Evolutionary conservation across 2,113 vertebrate species (phyloP), one percentile per base, ranked within the genome.

Genomic region (Pipa parva): DNA sequence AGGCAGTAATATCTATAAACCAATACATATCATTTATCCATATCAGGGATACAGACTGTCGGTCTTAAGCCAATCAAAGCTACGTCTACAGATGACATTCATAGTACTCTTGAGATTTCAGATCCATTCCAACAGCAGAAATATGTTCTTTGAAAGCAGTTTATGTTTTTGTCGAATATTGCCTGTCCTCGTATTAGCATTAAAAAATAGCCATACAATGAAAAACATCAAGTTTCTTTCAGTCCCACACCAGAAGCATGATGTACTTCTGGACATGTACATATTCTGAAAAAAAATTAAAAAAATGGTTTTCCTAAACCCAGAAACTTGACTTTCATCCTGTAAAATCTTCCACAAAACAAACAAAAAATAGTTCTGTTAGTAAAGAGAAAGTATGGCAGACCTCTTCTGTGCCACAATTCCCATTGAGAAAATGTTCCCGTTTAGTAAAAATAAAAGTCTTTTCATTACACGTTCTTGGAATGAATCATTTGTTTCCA

Each of bases 401-500:
- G 46, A 59, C 24, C 48, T 48, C 10, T 49, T 21, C 17, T 5
- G 36, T 17, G 42, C 54, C 55, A 67, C 58, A 21, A 49, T 50
- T 59, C n/a, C 31, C 45, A 59, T 25, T 37, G 20, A 49, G 42
- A 12, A 49, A 36, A 50, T 24, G 7, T 31, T 22, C 20, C 37
- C 29, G 18, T 52, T 45, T 27, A 55, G 15, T 15, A 12, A n/a
- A n/a, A n/a, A n/a, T n/a, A n/a, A n/a, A n/a, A 33, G 39, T 58
- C 28, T 11, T 20, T 59, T 48, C 15, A 79, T 1, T 63, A 68
- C 76, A 73, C 80, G 84, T 76, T 80, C 87, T 90, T 79, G 80
- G 79, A 76, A 80, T 79, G 80, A 82, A 77, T 89, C 78, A 78
- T 78, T 80, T 87, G 84, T 84, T n/a, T 84, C 79, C 63, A 57